Conservation (phyloP, 1,140 invertebrate species). For the Apis florea region DNA sequence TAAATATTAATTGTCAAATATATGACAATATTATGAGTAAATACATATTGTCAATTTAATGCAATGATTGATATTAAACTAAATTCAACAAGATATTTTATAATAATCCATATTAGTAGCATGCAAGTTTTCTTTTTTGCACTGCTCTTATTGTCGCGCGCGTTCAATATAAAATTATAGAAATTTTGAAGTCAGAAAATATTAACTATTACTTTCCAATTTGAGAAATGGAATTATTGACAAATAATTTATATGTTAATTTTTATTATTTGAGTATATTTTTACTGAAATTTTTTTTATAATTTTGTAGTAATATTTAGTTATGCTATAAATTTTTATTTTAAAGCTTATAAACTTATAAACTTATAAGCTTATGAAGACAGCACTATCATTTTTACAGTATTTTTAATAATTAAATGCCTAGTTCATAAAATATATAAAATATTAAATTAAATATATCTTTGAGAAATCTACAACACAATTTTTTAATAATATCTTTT, state of each 20-base stretch:
- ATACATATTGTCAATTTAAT: background rate
- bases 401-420: background rate
- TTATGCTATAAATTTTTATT: background rate
- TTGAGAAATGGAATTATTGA: background rate
- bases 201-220: background rate
- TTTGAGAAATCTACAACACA: background rate
- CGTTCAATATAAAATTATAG: conserved; percentile 2
- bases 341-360: background rate
- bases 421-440: conserved; percentile 6
- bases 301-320: background rate
- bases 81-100: conserved; percentile 5
- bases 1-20: background rate
- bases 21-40: background rate
- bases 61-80: background rate
- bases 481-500: conserved; percentile 50
- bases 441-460: background rate
- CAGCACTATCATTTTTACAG: background rate
- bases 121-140: background rate
- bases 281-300: background rate
- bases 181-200: background rate
- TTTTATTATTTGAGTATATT: conserved; percentile 4
- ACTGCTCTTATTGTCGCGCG: background rate
- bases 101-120: background rate
- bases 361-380: background rate
- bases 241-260: background rate